phyloP scores from a whole-genome alignment of 2,797 vertebrate species.

The Aselliscus stoliczkanus region DNA sequence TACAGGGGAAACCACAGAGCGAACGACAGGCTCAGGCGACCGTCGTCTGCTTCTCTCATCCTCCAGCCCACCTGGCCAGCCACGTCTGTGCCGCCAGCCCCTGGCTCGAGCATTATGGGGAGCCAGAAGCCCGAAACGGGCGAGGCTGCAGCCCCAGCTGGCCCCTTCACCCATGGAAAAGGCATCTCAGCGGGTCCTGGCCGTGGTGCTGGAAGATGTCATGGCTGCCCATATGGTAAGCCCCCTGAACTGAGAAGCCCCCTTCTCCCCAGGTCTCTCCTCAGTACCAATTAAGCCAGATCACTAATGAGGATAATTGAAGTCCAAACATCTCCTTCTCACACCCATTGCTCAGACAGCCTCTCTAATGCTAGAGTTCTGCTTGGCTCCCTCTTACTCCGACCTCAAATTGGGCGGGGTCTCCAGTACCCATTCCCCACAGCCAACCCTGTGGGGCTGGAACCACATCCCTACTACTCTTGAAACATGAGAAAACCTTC shows the following conservation, averaged over 20 bases:
- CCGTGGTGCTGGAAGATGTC: slow-evolving; percentile 73
- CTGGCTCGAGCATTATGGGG: slow-evolving; percentile 54
- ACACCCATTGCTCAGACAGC: background rate
- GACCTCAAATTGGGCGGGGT: background rate
- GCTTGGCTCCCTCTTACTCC: background rate
- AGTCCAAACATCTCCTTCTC: background rate
- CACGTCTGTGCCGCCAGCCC: slow-evolving; percentile 61
- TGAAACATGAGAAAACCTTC: background rate
- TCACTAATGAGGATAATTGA: background rate
- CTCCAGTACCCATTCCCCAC: background rate
- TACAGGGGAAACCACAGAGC: slow-evolving; percentile 35
- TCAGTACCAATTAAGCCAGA: background rate
- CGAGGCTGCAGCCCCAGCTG: slow-evolving; percentile 60
- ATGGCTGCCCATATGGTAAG: slow-evolving; percentile 69
- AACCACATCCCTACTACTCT: background rate
- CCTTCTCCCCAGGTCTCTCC: background rate
- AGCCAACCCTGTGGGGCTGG: background rate
- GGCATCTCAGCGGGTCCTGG: slow-evolving; percentile 64
- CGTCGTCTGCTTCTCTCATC: background rate
- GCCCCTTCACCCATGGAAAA: slow-evolving; percentile 65
- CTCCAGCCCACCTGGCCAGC: slow-evolving; percentile 40
- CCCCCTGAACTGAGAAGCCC: background rate
- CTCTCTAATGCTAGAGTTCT: background rate
- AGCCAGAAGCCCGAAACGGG: slow-evolving; percentile 69
- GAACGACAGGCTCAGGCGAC: slow-evolving; percentile 33